phyloP scores from a whole-genome alignment of 2,797 vertebrate genomes.

The Melanotaenia trifasciata region DNA sequence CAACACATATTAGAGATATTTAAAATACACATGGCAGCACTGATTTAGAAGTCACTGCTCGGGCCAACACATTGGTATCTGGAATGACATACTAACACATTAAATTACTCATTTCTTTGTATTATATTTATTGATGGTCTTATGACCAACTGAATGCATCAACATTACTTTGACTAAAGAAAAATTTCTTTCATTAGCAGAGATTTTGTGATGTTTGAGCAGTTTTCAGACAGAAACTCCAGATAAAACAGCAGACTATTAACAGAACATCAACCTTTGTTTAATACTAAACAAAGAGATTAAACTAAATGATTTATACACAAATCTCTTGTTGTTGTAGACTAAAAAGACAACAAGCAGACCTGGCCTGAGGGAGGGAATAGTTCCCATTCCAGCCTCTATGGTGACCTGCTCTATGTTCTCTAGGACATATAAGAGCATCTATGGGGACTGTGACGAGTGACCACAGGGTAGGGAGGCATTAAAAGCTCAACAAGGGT shows the following conservation, averaged over 20 bases:
- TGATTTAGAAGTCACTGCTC: conserved; percentile 42
- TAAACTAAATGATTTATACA: not conserved
- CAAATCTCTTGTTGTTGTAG: conserved; percentile 8
- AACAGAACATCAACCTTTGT: not conserved
- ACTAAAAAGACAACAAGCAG: conserved; percentile 61
- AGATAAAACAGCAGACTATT: not conserved
- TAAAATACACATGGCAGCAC: conserved; percentile 52
- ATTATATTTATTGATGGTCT: conserved; percentile 9
- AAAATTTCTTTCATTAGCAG: not conserved
- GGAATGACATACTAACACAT: conserved; percentile 20
- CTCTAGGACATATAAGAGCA: conserved; percentile 66
- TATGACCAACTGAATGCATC: not conserved
- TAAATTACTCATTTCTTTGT: conserved; percentile 9
- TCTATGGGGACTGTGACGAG: conserved; percentile 68
- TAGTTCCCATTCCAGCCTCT: conserved; percentile 86
- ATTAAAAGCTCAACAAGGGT: conserved; percentile 76
- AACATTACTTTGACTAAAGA: not conserved
- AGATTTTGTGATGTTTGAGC: conserved; percentile 7
- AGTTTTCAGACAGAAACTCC: not conserved
- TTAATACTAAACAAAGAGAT: not conserved
- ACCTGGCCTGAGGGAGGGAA: conserved; percentile 83
- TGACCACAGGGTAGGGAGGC: conserved; percentile 77
- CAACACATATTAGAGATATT: conserved; percentile 55
- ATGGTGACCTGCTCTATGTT: conserved; percentile 81
- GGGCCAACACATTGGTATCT: conserved; percentile 24